Evolutionary conservation across 2,888 invertebrate species (phyloP), one percentile per base, ranked within the genome.

Genomic region (Rhamphomyia laevipes): DNA sequence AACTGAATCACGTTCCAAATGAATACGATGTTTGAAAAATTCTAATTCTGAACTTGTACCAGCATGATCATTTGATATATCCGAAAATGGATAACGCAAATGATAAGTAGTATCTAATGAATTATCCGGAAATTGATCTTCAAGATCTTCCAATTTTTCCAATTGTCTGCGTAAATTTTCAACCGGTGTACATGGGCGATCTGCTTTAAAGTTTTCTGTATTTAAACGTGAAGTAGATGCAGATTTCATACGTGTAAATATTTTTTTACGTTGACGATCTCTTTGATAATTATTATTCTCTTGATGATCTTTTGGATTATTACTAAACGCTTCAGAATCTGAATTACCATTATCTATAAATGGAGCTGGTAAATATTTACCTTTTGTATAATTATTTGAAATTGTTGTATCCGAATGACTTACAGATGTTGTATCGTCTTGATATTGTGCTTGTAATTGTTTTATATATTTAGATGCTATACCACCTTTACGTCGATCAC

Each of bases 1-100:
- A 64, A 88, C 85, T 17, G 86, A 86, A 61, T 88, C 88, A 7
- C 87, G 71, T 62, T 88, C 88, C 38, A 88, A 73, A 56, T 87
- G 78, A 45, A 88, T 86, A 46, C 88, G 79, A 63, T 88, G 87
- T 43, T 86, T 78, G 59, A 88, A 86, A 72, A 88, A 88, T 65
- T 88, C 88, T 47, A 88, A 65, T 61, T 88, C 88, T 17, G 86
- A 79, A 45, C 76, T 75, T 41, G 61, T 59, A 21, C 72, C 74
- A 5, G 61, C 64, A 51, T 64, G 68, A 31, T 70, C 68, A 37
- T 66, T 67, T 13, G 65, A 63, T 61, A 83, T 76, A 64, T 87
- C 86, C 55, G 80, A 78, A 62, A 88, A 88, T 2, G 88, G 88
- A 67, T 88, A 88, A 43, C 86, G 75, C 53, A 88, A 70, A 58